phyloP scores from a whole-genome alignment of 1,140 invertebrate genomes.

The Lutraria rhynchaena region DNA sequence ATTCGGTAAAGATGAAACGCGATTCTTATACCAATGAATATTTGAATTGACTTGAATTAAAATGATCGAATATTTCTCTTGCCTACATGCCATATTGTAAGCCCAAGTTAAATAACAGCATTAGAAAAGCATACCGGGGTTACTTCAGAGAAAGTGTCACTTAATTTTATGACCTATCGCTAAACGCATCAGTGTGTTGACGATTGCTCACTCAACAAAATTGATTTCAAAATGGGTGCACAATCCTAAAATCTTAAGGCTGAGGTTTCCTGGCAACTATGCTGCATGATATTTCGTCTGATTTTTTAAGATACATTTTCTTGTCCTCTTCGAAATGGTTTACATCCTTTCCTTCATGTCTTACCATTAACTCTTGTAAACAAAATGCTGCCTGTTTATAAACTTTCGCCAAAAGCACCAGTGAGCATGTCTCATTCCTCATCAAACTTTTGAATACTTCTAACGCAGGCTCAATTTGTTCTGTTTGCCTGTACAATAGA shows the following conservation, averaged over 20 bases:
- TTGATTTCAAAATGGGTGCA: not conserved
- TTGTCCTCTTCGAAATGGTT: not conserved
- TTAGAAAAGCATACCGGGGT: too few relatives aligned
- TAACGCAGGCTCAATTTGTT: not conserved
- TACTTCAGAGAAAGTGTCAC: too few relatives aligned
- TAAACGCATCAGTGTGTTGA: too few relatives aligned
- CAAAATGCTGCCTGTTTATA: conserved; percentile 34
- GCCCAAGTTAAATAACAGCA: too few relatives aligned
- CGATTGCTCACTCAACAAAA: not conserved
- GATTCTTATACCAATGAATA: too few relatives aligned
- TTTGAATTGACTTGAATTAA: too few relatives aligned
- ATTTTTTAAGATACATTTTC: not conserved
- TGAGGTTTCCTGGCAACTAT: conserved; percentile 5
- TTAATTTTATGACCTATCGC: too few relatives aligned
- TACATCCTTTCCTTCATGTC: not conserved
- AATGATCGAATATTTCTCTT: too few relatives aligned
- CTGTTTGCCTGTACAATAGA: conserved; percentile 5
- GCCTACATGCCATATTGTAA: too few relatives aligned
- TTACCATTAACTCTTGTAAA: not conserved
- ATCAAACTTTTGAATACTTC: conserved; percentile 28
- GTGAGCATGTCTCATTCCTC: conserved; percentile 19
- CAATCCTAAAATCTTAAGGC: not conserved
- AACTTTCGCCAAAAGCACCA: conserved; percentile 26
- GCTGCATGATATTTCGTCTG: not conserved
- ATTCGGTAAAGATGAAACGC: too few relatives aligned